Conservation (phyloP, 2,888 invertebrate genomes). For the Dicycla oo region DNA sequence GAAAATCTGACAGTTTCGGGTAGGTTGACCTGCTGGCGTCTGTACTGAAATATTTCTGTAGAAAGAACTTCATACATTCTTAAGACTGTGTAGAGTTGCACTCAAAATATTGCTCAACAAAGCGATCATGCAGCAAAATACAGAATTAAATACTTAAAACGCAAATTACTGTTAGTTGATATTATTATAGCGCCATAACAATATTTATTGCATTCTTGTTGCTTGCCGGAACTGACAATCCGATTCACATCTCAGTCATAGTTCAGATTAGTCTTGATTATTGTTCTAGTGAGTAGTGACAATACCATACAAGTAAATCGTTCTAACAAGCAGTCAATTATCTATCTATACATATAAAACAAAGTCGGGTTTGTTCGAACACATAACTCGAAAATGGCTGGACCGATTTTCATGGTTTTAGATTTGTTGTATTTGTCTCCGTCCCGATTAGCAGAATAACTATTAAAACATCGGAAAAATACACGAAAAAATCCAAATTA, state of each 20-base stretch:
- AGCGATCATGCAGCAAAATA: not conserved
- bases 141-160: not conserved
- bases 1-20: too few relatives aligned
- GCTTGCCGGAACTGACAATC: conserved; percentile 14
- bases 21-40: too few relatives aligned
- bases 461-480: too few relatives aligned
- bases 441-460: too few relatives aligned
- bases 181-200: conserved; percentile 6
- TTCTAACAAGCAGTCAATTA: not conserved
- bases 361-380: too few relatives aligned
- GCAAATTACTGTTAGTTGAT: not conserved
- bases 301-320: conserved; percentile 16
- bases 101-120: not conserved
- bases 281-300: conserved; percentile 2
- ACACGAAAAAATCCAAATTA: too few relatives aligned
- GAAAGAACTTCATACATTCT: not conserved
- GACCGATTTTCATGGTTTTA: too few relatives aligned
- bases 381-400: too few relatives aligned
- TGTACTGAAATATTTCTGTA: not conserved
- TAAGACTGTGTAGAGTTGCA: too few relatives aligned
- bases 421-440: too few relatives aligned
- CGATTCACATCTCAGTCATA: not conserved
- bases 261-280: conserved; percentile 12
- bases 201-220: not conserved
- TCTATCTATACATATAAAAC: too few relatives aligned